These are phyloP conservation scores for Spialia ferax DNA, from an alignment of 2,888 invertebrate species.

Conservation along the genomic window DNA sequence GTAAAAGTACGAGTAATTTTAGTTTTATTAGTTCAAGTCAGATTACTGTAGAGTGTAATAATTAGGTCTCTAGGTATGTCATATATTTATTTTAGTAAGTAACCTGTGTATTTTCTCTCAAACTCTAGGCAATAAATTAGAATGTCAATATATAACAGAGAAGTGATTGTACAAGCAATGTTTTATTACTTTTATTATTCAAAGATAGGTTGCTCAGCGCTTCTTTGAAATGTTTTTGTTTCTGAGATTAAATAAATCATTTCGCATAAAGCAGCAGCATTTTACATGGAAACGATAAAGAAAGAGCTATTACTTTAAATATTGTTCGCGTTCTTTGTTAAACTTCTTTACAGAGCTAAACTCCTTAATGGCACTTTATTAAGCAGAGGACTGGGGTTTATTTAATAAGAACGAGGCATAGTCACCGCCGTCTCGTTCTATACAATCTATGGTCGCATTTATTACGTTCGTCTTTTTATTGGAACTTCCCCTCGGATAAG, in stretches of 20 bases:
- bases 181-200: too few relatives aligned
- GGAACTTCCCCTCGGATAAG: constrained; percentile 62
- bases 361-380: constrained; percentile 40
- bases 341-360: constrained; percentile 37
- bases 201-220: too few relatives aligned
- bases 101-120: too few relatives aligned
- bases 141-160: too few relatives aligned
- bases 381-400: constrained; percentile 45
- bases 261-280: constrained; percentile 7
- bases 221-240: too few relatives aligned
- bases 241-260: constrained; percentile 5
- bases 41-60: too few relatives aligned
- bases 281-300: constrained; percentile 26
- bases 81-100: too few relatives aligned
- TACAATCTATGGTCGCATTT: constrained; percentile 54
- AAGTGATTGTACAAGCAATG: too few relatives aligned
- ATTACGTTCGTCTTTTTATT: constrained; percentile 60
- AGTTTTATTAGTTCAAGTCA: too few relatives aligned
- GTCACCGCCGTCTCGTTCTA: constrained; percentile 40
- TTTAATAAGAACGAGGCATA: constrained; percentile 56
- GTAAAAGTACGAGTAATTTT: too few relatives aligned
- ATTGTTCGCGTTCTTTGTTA: constrained; percentile 33
- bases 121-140: too few relatives aligned
- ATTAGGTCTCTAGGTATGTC: too few relatives aligned
- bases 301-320: constrained; percentile 36